These are phyloP conservation scores for Mastomys natalensis DNA, from an alignment of 2,113 vertebrate species.

Conservation along the genomic window DNA sequence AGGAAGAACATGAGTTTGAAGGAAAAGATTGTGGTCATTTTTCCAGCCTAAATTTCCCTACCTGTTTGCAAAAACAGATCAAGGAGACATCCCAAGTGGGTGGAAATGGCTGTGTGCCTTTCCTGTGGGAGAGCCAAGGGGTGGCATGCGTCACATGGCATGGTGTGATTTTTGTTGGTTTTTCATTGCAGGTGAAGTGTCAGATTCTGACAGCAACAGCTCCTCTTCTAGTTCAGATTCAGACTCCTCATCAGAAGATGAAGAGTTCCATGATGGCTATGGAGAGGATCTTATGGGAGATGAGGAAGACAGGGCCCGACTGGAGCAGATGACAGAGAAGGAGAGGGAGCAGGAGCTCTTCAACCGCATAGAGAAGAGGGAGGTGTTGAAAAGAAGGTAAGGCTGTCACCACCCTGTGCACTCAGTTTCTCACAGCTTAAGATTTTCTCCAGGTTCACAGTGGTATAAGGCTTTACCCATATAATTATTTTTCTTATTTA, in stretches of 20 bases:
- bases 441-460: background rate
- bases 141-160: background rate
- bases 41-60: background rate
- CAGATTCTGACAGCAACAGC: constrained; percentile 98
- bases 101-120: background rate
- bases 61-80: background rate
- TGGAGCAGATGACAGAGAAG: constrained; percentile 99
- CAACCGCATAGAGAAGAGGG: constrained; percentile 98
- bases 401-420: background rate
- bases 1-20: background rate
- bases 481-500: background rate
- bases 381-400: constrained; percentile 98
- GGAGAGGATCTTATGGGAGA: constrained; percentile 99
- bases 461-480: background rate
- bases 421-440: background rate
- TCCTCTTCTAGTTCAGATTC: constrained; percentile 98
- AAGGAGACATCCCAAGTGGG: background rate
- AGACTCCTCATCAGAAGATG: constrained; percentile 97
- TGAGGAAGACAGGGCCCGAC: constrained; percentile 95
- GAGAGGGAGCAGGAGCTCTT: constrained; percentile 98
- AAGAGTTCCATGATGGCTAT: constrained; percentile 97
- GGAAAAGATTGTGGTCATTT: background rate
- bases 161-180: background rate
- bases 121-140: background rate
- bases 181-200: constrained; percentile 94